Percentiles rank a stretch among this genome's conserved stretches.
Conservation (phyloP, 2,888 invertebrate species). For the Artemia sinica region DNA sequence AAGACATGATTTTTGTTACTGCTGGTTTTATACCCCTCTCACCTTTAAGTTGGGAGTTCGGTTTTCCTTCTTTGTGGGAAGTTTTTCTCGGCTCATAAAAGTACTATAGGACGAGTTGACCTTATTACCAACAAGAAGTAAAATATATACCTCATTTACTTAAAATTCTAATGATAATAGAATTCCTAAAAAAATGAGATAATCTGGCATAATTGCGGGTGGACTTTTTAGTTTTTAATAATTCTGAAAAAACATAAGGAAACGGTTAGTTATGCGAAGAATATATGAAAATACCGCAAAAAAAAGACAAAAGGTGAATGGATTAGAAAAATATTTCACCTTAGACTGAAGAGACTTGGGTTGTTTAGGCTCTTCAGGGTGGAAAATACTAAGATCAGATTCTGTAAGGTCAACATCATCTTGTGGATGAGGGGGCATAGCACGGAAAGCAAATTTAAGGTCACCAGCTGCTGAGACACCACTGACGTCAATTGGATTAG, state of each 20-base stretch:
- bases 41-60: too few species aligned
- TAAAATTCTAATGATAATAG: not conserved
- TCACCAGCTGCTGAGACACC: constrained; percentile 16
- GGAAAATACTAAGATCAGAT: constrained; percentile 19
- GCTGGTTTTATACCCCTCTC: too few species aligned
- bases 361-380: constrained; percentile 20
- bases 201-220: too few species aligned
- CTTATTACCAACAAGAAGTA: too few species aligned
- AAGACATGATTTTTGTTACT: too few species aligned
- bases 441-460: constrained; percentile 15
- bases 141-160: too few species aligned
- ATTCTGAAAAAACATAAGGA: too few species aligned
- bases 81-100: too few species aligned
- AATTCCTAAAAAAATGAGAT: not conserved
- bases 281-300: not conserved
- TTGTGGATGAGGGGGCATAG: constrained; percentile 15
- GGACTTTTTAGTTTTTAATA: too few species aligned
- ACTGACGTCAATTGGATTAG: constrained; percentile 19
- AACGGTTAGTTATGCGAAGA: too few species aligned
- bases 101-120: too few species aligned
- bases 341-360: constrained; percentile 19
- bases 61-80: too few species aligned
- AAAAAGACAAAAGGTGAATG: not conserved
- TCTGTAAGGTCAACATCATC: constrained; percentile 19
- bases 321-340: constrained; percentile 13